phyloP scores from a whole-genome alignment of 2,888 invertebrate genomes.

The Megaustenia siamemsis region DNA sequence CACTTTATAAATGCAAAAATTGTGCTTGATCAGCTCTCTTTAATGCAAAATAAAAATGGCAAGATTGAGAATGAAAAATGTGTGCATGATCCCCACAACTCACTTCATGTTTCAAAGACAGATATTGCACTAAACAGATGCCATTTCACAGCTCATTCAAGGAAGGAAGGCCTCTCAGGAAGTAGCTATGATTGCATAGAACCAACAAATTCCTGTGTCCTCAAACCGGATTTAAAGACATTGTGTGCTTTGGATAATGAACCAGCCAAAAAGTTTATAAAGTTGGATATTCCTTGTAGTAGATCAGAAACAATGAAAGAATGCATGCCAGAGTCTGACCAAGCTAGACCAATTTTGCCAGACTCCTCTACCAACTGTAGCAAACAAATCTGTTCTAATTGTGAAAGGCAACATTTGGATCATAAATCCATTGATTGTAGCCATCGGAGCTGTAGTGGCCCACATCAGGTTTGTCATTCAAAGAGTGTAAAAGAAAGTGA shows the following conservation, averaged over 20 bases:
- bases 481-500: not conserved
- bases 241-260: not conserved
- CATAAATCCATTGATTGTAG: not conserved
- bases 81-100: not conserved
- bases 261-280: not conserved
- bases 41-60: not conserved
- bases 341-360: not conserved
- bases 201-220: no score
- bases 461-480: no score
- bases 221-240: not conserved
- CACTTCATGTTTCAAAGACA: not conserved
- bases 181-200: not conserved
- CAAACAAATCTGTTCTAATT: not conserved
- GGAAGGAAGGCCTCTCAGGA: not conserved
- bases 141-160: not conserved
- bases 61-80: not conserved
- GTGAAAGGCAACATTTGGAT: not conserved
- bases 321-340: not conserved
- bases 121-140: not conserved
- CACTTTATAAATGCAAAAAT: slow-evolving; percentile 10
- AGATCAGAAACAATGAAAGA: not conserved
- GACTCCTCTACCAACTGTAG: not conserved
- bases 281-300: not conserved
- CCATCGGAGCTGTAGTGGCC: no score
- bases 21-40: slow-evolving; percentile 10